A percentile compares a stretch with the other conserved stretches of the same genome.
These are phyloP conservation scores for Ephestia elutella DNA, from an alignment of 1,140 invertebrate genomes.

Conservation along the genomic window DNA sequence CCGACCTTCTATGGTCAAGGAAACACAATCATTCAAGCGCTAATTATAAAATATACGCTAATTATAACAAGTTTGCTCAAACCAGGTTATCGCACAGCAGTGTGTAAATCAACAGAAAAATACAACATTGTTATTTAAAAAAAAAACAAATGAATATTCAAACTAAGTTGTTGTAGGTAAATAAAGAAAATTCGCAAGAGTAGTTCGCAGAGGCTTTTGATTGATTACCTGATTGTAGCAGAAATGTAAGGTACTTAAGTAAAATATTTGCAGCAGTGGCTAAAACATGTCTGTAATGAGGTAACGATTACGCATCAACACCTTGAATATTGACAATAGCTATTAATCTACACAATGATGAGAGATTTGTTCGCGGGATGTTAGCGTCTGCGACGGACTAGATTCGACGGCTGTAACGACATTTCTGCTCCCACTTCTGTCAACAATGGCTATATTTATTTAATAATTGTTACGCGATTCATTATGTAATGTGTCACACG, in stretches of 20 bases:
- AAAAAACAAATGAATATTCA: neutral
- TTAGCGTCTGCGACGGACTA: constrained; percentile 21
- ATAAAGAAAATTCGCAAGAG: constrained; percentile 33
- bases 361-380: constrained; percentile 35
- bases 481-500: constrained; percentile 39
- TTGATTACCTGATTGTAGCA: neutral
- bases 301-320: constrained; percentile 36
- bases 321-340: constrained; percentile 62
- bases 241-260: neutral
- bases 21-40: constrained; percentile 54
- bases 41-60: constrained; percentile 54
- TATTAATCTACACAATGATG: constrained; percentile 55
- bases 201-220: constrained; percentile 45
- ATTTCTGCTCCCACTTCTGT: constrained; percentile 9
- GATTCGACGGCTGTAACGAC: neutral
- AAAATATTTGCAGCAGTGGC: neutral
- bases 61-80: constrained; percentile 43
- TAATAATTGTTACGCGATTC: constrained; percentile 27
- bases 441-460: constrained; percentile 28
- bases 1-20: constrained; percentile 62
- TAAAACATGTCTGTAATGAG: constrained; percentile 22
- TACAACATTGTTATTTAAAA: constrained; percentile 33
- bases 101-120: constrained; percentile 28
- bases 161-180: neutral
- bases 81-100: constrained; percentile 54